Evolutionary conservation across 2,797 vertebrate genomes (phyloP).

Genomic region (Esox lucius): DNA sequence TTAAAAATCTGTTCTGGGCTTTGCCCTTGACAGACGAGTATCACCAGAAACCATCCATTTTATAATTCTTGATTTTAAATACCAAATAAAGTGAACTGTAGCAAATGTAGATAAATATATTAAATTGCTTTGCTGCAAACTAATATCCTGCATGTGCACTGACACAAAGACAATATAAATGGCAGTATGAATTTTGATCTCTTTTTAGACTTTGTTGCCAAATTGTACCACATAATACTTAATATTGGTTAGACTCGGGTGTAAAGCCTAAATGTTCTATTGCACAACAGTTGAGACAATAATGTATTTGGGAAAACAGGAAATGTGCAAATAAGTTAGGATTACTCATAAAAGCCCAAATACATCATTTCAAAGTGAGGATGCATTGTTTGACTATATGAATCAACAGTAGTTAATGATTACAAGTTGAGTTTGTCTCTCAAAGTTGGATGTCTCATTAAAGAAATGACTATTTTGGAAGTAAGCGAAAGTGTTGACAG

Average conservation of each 20-base stretch:
- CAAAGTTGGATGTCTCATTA: not conserved
- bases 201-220: not conserved
- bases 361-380: not conserved
- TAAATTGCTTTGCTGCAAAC: not conserved
- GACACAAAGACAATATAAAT: slow-evolving; percentile 11
- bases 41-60: not conserved
- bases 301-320: not conserved
- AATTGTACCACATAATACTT: not conserved
- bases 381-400: slow-evolving; percentile 2
- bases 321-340: slow-evolving; percentile 25
- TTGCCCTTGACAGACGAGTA: not conserved
- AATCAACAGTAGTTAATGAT: slow-evolving; percentile 3
- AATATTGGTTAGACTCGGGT: not conserved
- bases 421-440: not conserved
- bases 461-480: not conserved
- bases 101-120: not conserved
- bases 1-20: not conserved
- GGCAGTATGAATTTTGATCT: slow-evolving; percentile 6
- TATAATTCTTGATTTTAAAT: not conserved
- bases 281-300: slow-evolving; percentile 3
- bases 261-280: not conserved
- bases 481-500: not conserved
- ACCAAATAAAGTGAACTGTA: slow-evolving; percentile 9
- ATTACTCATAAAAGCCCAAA: slow-evolving; percentile 14
- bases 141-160: not conserved